Evolutionary conservation across 2,888 invertebrate genomes (phyloP).

Genomic region (Helleia helle): DNA sequence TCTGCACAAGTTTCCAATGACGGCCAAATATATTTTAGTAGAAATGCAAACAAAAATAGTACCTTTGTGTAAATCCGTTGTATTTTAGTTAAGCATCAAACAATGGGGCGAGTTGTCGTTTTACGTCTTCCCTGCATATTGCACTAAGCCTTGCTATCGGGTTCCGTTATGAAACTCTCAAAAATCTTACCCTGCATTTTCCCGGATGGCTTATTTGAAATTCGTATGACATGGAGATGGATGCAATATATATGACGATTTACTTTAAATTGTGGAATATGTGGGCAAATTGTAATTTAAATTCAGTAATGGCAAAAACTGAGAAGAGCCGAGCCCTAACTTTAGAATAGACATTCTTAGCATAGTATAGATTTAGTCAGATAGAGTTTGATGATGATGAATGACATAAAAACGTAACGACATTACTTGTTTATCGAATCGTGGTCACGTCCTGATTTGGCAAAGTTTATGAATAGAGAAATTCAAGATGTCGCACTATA

Average conservation of each 20-base stretch:
- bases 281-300: background rate
- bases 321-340: too few species aligned
- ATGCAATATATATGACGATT: background rate
- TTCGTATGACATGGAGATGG: conserved; percentile 1
- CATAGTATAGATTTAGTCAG: too few species aligned
- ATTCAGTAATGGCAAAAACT: too few species aligned
- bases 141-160: conserved; percentile 7
- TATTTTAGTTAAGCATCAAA: conserved; percentile 1
- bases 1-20: too few species aligned
- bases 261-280: background rate
- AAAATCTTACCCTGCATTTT: conserved; percentile 8
- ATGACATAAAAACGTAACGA: too few species aligned
- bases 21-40: too few species aligned
- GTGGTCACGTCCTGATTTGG: too few species aligned
- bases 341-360: too few species aligned
- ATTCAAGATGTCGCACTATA: too few species aligned
- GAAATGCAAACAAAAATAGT: background rate
- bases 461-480: too few species aligned
- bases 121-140: conserved; percentile 10
- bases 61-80: background rate
- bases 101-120: conserved; percentile 1
- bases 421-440: too few species aligned
- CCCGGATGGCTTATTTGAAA: background rate
- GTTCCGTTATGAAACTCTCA: conserved; percentile 8
- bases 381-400: too few species aligned